Base-by-base conservation (phyloP, 2,888 invertebrate genomes). In the Melanotus villosus region DNA sequence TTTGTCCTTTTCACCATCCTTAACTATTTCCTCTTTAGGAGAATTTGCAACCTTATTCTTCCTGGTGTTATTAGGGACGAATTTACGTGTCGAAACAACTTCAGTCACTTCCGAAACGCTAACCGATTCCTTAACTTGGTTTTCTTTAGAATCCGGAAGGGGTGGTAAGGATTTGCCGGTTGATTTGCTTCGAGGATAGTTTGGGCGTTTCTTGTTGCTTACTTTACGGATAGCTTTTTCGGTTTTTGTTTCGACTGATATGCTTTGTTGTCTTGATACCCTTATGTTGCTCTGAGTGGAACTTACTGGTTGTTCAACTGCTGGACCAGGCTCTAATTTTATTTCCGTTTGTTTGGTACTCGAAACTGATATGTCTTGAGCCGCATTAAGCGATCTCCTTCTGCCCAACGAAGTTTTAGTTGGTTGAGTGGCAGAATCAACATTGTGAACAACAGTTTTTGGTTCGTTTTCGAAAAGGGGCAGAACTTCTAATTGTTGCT, bases 391-490 rank as follows among this genome's bases (percentile, higher is more conserved):
- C 3, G 63, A 41, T 19, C 18, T 30, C 6, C 65, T 45, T 10
- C 47, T 43, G 14, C 50, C 57, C 7, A 45, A 14, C 7, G 19
- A 65, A 16, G 14, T 23, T 12, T 10, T 32, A 12, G 50, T 38
- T 14, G 67, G 41, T 2, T 38, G 52, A 19, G 69, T 68, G 5
- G 57, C 54, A 6, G 56, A 62, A 26, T 70, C 70, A 18, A 66
- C 52, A 32, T 58, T 74, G 18, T 69, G 68, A 54, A 70, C 57
- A 23, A 82, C 79, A 3, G 81, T 77, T 76, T 81, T 84, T 1
- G 78, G 71, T 70, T 84, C 84, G 16, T 75, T 76, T 77, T 83
- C 84, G 66, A 84, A 84, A 52, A 84, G 76, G 2, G 84, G 84
- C 12, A 84, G 73, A 0, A 84, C 83, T 78, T 84, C 84, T 21